Evolutionary conservation across 2,113 vertebrate species (phyloP).

Genomic region (Alouatta palliata): DNA sequence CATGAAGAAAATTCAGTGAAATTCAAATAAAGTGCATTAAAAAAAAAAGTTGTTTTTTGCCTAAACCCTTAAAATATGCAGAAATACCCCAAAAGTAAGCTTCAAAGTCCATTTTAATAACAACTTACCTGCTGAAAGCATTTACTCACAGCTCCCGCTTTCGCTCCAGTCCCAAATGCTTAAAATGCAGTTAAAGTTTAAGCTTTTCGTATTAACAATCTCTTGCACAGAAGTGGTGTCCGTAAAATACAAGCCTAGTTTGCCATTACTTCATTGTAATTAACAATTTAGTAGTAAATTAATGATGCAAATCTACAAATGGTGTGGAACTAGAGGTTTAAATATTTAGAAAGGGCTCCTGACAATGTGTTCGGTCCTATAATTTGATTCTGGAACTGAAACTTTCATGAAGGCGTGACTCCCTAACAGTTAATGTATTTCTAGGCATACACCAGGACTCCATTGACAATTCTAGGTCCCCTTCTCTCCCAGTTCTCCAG

Average conservation of each 20-base stretch:
- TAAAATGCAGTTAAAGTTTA: constrained; percentile 55
- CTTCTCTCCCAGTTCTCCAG: neutral
- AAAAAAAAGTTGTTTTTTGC: neutral
- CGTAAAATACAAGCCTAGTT: constrained; percentile 43
- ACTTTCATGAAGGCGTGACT: neutral
- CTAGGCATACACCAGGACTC: neutral
- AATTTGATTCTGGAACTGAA: constrained; percentile 21
- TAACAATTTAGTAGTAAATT: constrained; percentile 55
- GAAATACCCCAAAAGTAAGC: constrained; percentile 29
- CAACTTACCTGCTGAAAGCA: constrained; percentile 63
- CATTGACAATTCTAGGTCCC: neutral
- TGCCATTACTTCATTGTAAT: constrained; percentile 46
- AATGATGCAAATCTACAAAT: constrained; percentile 55
- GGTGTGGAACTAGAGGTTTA: neutral
- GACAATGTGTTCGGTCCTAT: neutral
- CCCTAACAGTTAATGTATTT: neutral
- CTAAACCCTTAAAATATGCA: constrained; percentile 69
- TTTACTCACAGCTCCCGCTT: neutral
- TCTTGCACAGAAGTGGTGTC: neutral
- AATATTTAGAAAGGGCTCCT: constrained; percentile 30
- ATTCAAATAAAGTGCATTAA: constrained; percentile 70
- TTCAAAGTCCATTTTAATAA: constrained; percentile 81
- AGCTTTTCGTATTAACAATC: neutral
- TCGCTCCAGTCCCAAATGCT: neutral
- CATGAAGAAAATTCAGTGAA: constrained; percentile 64